A percentile compares a stretch with the other conserved stretches of the same genome.
Conservation (phyloP, 1,140 invertebrate genomes). For the Solenopsis invicta region DNA sequence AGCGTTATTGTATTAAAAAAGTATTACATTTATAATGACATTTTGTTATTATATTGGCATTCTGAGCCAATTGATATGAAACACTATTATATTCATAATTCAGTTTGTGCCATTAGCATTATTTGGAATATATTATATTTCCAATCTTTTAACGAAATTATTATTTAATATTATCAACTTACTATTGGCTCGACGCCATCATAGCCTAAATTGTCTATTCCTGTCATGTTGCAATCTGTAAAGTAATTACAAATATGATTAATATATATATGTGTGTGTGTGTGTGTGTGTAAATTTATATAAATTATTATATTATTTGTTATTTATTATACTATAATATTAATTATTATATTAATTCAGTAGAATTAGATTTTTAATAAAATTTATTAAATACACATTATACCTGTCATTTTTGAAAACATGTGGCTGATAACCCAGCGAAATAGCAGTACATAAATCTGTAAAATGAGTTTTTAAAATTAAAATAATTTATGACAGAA, state of each 20-base stretch:
- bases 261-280: too few species aligned
- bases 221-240: slow-evolving; percentile 65
- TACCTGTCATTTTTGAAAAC: not conserved
- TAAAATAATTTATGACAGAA: not conserved
- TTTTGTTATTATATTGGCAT: not conserved
- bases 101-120: not conserved
- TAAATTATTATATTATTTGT: slow-evolving; percentile 15
- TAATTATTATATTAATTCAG: not conserved
- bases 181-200: slow-evolving; percentile 49
- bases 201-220: slow-evolving; percentile 70
- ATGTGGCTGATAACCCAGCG: not conserved
- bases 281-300: too few species aligned
- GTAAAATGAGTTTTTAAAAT: not conserved
- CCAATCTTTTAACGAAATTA: not conserved
- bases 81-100: not conserved
- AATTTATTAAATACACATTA: not conserved
- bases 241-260: slow-evolving; percentile 27
- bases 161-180: slow-evolving; percentile 36
- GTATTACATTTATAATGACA: not conserved
- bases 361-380: not conserved
- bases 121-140: not conserved
- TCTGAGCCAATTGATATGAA: not conserved
- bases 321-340: not conserved
- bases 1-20: not conserved
- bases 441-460: not conserved